Conservation (phyloP, 2,888 invertebrate species). For the Lepidochitona cinerea region DNA sequence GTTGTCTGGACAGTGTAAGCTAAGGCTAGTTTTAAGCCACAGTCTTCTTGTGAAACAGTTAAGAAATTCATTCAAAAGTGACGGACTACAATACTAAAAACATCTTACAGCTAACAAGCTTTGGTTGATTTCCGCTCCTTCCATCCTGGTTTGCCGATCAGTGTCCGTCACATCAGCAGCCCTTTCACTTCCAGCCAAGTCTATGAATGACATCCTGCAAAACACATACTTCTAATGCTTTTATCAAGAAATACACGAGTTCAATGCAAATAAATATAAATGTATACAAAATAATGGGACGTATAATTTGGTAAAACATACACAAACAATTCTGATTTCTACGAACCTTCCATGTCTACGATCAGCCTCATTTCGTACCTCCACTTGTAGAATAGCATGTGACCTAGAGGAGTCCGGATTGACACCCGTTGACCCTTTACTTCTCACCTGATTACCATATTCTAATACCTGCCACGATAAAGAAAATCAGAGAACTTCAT, state of each 20-base stretch:
- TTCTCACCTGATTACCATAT: constrained; percentile 64
- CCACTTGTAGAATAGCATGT: constrained; percentile 68
- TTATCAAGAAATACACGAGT: no score
- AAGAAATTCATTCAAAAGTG: background rate
- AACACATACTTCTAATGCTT: background rate
- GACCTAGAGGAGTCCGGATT: constrained; percentile 69
- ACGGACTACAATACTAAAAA: background rate
- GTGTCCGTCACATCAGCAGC: constrained; percentile 66
- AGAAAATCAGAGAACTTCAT: no score
- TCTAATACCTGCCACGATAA: constrained; percentile 61
- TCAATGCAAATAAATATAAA: no score
- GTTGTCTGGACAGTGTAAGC: no score
- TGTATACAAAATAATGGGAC: no score
- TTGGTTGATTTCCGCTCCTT: constrained; percentile 71
- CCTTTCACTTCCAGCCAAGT: constrained; percentile 70
- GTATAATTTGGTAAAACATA: no score
- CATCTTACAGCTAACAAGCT: constrained; percentile 65
- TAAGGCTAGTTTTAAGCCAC: no score
- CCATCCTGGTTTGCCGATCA: constrained; percentile 66
- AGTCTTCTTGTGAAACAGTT: no score
- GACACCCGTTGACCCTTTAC: constrained; percentile 67
- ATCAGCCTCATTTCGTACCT: constrained; percentile 57
- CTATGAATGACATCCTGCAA: constrained; percentile 68
- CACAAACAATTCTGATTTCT: background rate
- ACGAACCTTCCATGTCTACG: constrained; percentile 60